Evolutionary conservation across 2,888 invertebrate species (phyloP), one percentile per base, ranked within the genome.

Genomic region (Sesamia inferens): DNA sequence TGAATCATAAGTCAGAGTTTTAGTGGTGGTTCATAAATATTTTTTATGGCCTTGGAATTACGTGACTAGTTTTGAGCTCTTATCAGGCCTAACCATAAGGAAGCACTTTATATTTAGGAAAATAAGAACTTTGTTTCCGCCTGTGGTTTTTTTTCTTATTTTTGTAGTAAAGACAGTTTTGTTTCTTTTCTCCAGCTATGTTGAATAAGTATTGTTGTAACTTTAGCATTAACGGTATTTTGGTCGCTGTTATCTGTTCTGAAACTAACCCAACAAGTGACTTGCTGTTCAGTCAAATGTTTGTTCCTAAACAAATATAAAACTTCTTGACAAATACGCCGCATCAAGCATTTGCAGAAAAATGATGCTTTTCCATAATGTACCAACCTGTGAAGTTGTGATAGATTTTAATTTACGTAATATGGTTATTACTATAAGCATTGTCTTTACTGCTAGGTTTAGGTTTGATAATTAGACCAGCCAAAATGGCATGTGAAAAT

Each of bases 251-350:
- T 51, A 67, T 62, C 31, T 54, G 42, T 11, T 58, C 59, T 77
- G 31, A 39, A 58, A n/a, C 58, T 62, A 55, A 62, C 54, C 62
- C 22, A 70, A 58, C 55, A 75, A 75, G 22, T 47, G 59, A 62
- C 6, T 31, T 13, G 61, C 47, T 48, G n/a, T 58, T 48, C 67
- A 61, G 62, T 68, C 44, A 24, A 72, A 67, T 39, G 11, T 62
- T 64, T 68, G 71, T 77, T 68, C 75, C 73, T 65, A 68, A 79
- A 69, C 75, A 77, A 82, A 82, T 79, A 73, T 2, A 73, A 74
- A 79, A 74, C 66, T 80, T 78, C 51, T 31, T 79, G 42, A 39
- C 55, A 67, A 73, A 59, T 57, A 8, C 14, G 13, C n/a, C 24
- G 6, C 22, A 39, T 31, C 31, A 31, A 31, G 31, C 65, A 48